Evolutionary conservation across 2,113 vertebrate species (phyloP).

Genomic region (Onychorhynchus coronatus): DNA sequence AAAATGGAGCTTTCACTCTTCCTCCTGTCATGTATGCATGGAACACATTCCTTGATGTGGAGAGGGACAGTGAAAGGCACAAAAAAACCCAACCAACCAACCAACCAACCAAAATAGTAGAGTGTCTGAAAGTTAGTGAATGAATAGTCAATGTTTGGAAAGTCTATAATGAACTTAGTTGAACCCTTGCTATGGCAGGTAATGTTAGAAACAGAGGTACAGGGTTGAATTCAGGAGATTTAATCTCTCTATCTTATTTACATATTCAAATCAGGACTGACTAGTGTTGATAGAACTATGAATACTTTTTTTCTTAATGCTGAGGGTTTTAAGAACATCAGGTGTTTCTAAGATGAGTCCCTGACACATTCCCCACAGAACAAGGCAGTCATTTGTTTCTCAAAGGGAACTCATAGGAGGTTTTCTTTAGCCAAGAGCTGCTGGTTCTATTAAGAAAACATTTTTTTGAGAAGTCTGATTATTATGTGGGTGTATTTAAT

Average conservation of each 20-base stretch:
- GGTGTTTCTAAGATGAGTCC: neutral
- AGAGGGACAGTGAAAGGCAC: neutral
- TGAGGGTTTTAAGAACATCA: neutral
- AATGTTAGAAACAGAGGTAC: neutral
- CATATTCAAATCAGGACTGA: neutral
- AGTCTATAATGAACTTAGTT: neutral
- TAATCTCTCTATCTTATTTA: neutral
- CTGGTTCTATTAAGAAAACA: neutral
- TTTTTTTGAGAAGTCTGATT: neutral
- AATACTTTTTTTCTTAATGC: neutral
- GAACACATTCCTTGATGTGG: neutral
- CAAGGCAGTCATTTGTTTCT: neutral
- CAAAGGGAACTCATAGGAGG: neutral
- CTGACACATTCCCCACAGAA: neutral
- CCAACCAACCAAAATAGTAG: neutral
- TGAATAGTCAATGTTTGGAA: neutral
- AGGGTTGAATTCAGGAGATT: neutral
- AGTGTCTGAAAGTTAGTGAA: neutral
- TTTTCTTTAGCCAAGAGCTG: neutral
- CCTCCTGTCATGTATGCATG: fast-evolving
- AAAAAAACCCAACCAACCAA: too few species aligned
- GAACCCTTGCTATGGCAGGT: neutral
- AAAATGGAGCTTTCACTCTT: fast-evolving
- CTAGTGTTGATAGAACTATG: neutral
- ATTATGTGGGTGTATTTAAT: neutral